Conservation (phyloP, 2,113 vertebrate genomes). For the Melanerpes formicivorus region DNA sequence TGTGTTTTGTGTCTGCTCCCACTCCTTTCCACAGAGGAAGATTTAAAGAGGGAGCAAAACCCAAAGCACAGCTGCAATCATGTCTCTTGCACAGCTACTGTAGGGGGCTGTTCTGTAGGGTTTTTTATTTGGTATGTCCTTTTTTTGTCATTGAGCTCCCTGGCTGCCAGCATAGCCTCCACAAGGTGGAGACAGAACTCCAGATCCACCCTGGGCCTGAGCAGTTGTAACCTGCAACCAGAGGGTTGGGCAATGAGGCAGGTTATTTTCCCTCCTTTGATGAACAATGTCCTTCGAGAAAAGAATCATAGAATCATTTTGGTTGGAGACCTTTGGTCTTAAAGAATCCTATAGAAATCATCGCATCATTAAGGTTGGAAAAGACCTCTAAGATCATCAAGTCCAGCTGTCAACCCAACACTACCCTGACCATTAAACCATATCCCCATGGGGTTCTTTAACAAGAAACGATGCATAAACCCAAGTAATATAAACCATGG, state of each 20-base stretch:
- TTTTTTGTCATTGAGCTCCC: background rate
- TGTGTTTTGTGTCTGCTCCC: background rate
- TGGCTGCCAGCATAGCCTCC: background rate
- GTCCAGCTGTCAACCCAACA: too few relatives aligned
- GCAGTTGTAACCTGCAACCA: background rate
- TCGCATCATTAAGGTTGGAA: too few relatives aligned
- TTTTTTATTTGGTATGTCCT: fast-evolving
- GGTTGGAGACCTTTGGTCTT: too few relatives aligned
- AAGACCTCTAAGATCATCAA: too few relatives aligned
- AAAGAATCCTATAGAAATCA: too few relatives aligned
- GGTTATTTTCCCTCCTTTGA: background rate
- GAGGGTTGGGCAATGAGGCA: background rate
- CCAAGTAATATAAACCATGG: too few relatives aligned
- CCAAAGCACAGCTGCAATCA: background rate
- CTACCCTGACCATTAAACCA: too few relatives aligned
- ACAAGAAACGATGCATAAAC: too few relatives aligned
- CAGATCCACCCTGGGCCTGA: background rate
- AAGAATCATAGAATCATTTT: too few relatives aligned
- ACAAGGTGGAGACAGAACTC: background rate
- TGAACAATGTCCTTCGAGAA: too few relatives aligned
- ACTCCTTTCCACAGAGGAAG: background rate
- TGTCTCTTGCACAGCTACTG: background rate
- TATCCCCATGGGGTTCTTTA: too few relatives aligned
- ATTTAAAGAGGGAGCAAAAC: background rate
- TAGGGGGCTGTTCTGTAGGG: background rate